Base-by-base conservation (phyloP, 2,113 vertebrate species). In the Semicossyphus pulcher region DNA sequence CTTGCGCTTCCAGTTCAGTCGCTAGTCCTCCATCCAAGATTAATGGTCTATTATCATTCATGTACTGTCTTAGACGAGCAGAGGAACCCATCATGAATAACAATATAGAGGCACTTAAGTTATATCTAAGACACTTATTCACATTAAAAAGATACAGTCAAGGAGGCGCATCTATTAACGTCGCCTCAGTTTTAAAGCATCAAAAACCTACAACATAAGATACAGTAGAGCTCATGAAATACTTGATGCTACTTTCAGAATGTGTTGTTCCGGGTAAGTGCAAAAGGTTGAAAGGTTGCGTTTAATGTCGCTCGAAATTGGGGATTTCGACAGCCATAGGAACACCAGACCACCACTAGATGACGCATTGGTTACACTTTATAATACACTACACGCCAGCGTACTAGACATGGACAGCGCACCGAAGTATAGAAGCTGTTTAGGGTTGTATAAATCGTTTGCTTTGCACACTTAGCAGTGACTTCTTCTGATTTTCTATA, bases 11-110 rank as follows among this genome's bases (percentile, higher is more conserved):
- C 15, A 95, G 82, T n/a, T 95, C 93, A 49, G 95, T 95, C 37
- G 93, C 89, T 3, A 95, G 67, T 32, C 94, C 95, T 1, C 95
- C 94, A 42, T 95, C 94, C 54, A 95, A 31, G 65, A 95, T 85
- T 4, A 92, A 32, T 0, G 86, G 86, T 21, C 23, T 52, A 10
- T 81, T 51, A 7, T 80, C 49, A 15, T n/a, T 11, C 74, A 84
- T 68, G 36, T 76, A 49, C 0, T 52, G 34, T 49, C 16, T 82
- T 0, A 85, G 31, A 14, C 10, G 29, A 54, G 37, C 49, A 10
- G 74, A 28, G 3, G 77, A 84, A 56, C 2, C 45, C 83, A 88
- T 84, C 15, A 60, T 56, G 4, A 15, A 11, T 39, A 4, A 4
- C 4, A 15, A 15, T 12, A 41, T 10, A 1, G n/a, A 26, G 0